Percentiles rank a stretch among this genome's conserved stretches.
Evolutionary conservation across 2,797 vertebrate species (phyloP).

Genomic region (Myotis daubentonii): DNA sequence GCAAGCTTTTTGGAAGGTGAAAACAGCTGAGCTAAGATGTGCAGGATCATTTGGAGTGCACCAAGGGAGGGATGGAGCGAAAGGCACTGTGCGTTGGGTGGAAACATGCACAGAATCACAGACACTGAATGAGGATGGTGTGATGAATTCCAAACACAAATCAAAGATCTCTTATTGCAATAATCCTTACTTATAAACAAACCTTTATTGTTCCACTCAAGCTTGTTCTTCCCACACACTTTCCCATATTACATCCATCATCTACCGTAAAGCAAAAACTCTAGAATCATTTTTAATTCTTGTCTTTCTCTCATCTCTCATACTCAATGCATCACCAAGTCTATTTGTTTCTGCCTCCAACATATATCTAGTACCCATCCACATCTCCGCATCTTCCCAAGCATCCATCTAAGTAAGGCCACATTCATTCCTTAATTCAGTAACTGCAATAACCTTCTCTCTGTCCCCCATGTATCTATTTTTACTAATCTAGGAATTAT

Average conservation of each 20-base stretch:
- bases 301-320: neutral
- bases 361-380: neutral
- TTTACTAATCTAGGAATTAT: neutral
- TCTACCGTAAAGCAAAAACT: neutral
- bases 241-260: neutral
- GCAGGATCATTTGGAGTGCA: neutral
- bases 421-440: neutral
- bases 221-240: neutral
- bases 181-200: neutral
- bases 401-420: neutral
- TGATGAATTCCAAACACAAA: neutral
- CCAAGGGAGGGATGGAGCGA: accelerated
- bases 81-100: neutral
- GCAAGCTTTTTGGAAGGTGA: neutral
- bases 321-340: neutral
- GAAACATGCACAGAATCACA: neutral
- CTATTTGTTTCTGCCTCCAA: neutral
- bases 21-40: neutral
- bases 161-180: neutral
- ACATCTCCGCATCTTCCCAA: neutral
- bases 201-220: neutral
- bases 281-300: neutral
- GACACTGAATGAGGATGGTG: neutral
- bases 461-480: neutral
- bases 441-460: neutral